Evolutionary conservation across 2,888 invertebrate genomes (phyloP), one percentile per base, ranked within the genome.

Genomic region (Tortrix viridana): DNA sequence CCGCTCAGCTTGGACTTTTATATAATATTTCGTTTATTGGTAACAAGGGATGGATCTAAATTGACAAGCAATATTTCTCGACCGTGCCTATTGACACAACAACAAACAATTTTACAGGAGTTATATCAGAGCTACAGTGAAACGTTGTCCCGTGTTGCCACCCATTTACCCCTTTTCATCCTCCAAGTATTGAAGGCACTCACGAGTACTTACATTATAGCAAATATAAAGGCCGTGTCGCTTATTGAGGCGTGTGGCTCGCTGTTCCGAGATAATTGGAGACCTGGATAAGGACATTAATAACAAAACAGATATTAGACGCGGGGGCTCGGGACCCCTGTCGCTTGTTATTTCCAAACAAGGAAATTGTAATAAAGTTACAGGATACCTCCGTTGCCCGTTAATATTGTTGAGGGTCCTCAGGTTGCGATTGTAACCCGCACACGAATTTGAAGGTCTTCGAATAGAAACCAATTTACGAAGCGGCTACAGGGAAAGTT

Each of bases 261-360:
- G 71, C 70, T 72, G 72, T 71, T 74, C 74, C 75, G 75, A 82
- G 82, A 85, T 86, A 86, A 88, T 88, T 88, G 84, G 84, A 85
- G 82, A 81, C 81, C 81, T 80, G 82, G 83, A 85, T 84, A 80
- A 80, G 79, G 81, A 79, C 84, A 87, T 88, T 87, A 88, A 88
- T 87, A 88, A 87, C 86, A 85, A 83, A 88, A 87, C 81, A 85
- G 86, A 85, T 86, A 86, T 86, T 85, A 83, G 82, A 78, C 71
- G 76, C 74, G 68, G 76, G 55, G 80, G 80, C 73, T 74, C 75
- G 75, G 72, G 73, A 74, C 78, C 81, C 82, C 79, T 74, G 76
- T 74, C 70, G 81, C 77, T 85, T 81, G 80, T 84, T 83, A 82
- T 80, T 78, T 77, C 76, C 74, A 81, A 85, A 86, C 84, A 81